A percentile compares a stretch with the other conserved stretches of the same genome.
Evolutionary conservation across 2,113 vertebrate genomes (phyloP).

Genomic region (Alces alces): DNA sequence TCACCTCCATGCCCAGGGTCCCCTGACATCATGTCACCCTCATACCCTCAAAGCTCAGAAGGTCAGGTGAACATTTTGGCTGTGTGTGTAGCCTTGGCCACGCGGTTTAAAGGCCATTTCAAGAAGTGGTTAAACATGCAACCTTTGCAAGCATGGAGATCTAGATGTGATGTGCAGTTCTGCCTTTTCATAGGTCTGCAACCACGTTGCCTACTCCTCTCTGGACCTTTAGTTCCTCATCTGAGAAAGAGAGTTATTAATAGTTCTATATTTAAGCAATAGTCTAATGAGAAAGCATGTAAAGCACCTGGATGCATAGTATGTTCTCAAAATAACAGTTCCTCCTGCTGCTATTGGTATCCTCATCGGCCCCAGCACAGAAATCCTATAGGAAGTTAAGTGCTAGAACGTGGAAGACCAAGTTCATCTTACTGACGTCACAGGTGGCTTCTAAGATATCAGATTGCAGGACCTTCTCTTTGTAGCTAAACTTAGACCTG

Average conservation of each 20-base stretch:
- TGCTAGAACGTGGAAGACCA: neutral
- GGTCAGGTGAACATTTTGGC: neutral
- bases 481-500: constrained; percentile 45
- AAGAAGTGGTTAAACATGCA: neutral
- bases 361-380: neutral
- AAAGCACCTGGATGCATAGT: neutral
- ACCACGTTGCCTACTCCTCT: neutral
- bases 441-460: constrained; percentile 39
- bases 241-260: neutral
- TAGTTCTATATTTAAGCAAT: neutral
- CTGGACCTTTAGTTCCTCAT: neutral
- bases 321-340: neutral
- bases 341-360: neutral
- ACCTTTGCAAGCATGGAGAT: neutral
- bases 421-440: constrained; percentile 22
- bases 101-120: neutral
- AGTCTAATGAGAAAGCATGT: neutral
- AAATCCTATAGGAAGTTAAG: neutral
- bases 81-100: neutral
- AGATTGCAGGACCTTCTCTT: constrained; percentile 13
- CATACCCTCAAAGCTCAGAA: neutral
- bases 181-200: neutral
- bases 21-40: neutral
- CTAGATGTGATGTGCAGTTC: neutral
- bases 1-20: neutral